These are phyloP conservation scores for Terebella lapidaria DNA, from an alignment of 2,888 invertebrate species.

Conservation along the genomic window DNA sequence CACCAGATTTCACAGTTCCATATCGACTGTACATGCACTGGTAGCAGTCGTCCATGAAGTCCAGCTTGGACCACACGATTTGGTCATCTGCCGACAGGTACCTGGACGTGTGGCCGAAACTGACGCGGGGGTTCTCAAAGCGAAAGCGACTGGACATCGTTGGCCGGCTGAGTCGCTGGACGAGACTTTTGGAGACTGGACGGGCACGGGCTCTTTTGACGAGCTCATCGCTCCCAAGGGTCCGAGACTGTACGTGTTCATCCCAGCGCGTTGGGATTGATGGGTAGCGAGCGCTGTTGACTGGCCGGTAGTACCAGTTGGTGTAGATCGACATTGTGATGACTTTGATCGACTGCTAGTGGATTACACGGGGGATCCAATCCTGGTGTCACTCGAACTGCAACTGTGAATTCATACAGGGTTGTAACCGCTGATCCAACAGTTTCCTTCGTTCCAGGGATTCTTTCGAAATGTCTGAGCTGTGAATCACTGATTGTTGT, in stretches of 20 bases:
- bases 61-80: slow-evolving; percentile 10
- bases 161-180: neutral
- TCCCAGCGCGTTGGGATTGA: neutral
- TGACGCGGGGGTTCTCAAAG: neutral
- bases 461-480: too few species aligned
- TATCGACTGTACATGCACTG: slow-evolving; percentile 3
- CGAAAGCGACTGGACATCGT: slow-evolving; percentile 5
- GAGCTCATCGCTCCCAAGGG: neutral
- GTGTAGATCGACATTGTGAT: neutral
- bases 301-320: slow-evolving; percentile 2
- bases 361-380: too few species aligned
- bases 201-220: neutral
- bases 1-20: neutral
- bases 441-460: too few species aligned
- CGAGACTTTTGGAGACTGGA: neutral
- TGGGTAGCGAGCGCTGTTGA: slow-evolving; percentile 1
- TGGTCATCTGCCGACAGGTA: slow-evolving; percentile 1
- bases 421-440: too few species aligned
- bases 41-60: slow-evolving; percentile 4
- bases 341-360: too few species aligned
- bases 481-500: too few species aligned
- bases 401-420: too few species aligned
- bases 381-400: too few species aligned
- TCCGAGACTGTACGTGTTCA: neutral
- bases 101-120: neutral